Evolutionary conservation across 2,113 vertebrate species (phyloP).

Genomic region (Sinocyclocheilus anophthalmus): DNA sequence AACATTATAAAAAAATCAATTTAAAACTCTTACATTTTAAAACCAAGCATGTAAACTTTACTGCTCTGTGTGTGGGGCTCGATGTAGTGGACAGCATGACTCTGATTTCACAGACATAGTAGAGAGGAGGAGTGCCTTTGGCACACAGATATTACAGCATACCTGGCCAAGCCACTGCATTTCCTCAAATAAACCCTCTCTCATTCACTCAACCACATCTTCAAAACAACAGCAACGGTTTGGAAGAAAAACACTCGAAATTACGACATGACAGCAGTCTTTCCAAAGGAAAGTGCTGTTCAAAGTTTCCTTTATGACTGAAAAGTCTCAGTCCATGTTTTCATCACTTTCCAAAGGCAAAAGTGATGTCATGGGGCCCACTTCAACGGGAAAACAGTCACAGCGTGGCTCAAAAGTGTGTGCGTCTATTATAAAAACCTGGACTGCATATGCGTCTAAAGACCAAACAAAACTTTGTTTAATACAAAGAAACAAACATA

Average conservation of each 20-base stretch:
- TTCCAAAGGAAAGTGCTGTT: constrained; percentile 47
- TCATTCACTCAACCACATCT: constrained; percentile 46
- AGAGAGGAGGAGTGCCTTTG: constrained; percentile 49
- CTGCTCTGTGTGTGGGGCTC: background rate
- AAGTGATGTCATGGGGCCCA: constrained; percentile 74
- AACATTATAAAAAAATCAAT: background rate
- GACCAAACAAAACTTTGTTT: background rate
- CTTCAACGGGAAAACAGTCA: constrained; percentile 55
- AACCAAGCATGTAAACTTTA: background rate
- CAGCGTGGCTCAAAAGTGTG: constrained; percentile 26
- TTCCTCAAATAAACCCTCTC: constrained; percentile 70
- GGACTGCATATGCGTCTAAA: background rate
- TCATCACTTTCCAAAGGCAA: constrained; percentile 63
- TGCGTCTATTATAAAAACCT: background rate
- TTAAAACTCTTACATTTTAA: background rate
- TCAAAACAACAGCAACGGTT: constrained; percentile 57
- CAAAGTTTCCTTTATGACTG: constrained; percentile 54
- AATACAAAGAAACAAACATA: background rate
- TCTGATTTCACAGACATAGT: constrained; percentile 28
- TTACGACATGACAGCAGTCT: constrained; percentile 41
- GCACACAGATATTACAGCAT: constrained; percentile 53
- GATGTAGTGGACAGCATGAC: constrained; percentile 7
- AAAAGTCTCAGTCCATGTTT: constrained; percentile 65
- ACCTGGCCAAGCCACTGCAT: constrained; percentile 63
- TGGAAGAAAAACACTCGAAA: constrained; percentile 49